A percentile compares a stretch with the other conserved stretches of the same genome.
Evolutionary conservation across 2,113 vertebrate genomes (phyloP).

Genomic region (Ia io): DNA sequence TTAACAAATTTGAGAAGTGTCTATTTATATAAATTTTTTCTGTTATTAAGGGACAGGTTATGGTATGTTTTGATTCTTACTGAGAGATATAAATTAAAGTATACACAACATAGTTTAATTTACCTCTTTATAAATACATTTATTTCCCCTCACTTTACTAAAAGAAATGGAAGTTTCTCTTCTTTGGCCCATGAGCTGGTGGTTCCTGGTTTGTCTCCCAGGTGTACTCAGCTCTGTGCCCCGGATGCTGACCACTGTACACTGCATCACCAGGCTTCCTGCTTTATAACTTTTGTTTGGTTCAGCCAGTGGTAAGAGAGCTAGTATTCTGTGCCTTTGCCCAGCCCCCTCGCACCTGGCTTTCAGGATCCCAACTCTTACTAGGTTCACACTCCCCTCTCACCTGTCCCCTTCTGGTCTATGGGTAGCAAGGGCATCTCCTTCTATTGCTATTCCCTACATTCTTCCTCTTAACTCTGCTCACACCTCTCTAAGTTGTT

Average conservation of each 20-base stretch:
- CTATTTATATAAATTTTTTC: slow-evolving; percentile 74
- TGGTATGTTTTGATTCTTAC: slow-evolving; percentile 72
- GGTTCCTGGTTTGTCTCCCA: background rate
- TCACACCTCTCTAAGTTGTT: background rate
- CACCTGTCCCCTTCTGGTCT: background rate
- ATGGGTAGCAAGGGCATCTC: background rate
- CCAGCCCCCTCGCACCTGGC: fast-evolving
- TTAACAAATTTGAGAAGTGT: slow-evolving; percentile 56
- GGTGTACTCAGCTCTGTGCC: background rate
- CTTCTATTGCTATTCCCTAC: background rate
- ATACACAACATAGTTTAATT: slow-evolving; percentile 47
- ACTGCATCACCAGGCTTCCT: background rate
- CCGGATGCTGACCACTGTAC: background rate
- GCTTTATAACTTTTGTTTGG: background rate
- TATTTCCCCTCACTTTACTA: slow-evolving; percentile 49
- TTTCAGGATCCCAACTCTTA: background rate
- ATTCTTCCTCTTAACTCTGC: background rate
- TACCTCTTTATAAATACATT: slow-evolving; percentile 67
- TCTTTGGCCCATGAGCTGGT: background rate
- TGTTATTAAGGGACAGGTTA: slow-evolving; percentile 78
- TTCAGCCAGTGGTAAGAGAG: background rate
- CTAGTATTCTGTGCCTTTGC: background rate
- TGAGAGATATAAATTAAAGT: slow-evolving; percentile 71
- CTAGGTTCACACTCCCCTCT: background rate
- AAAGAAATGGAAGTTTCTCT: slow-evolving; percentile 31